phyloP scores from a whole-genome alignment of 2,888 invertebrate genomes.

The Drosophila eohydei region DNA sequence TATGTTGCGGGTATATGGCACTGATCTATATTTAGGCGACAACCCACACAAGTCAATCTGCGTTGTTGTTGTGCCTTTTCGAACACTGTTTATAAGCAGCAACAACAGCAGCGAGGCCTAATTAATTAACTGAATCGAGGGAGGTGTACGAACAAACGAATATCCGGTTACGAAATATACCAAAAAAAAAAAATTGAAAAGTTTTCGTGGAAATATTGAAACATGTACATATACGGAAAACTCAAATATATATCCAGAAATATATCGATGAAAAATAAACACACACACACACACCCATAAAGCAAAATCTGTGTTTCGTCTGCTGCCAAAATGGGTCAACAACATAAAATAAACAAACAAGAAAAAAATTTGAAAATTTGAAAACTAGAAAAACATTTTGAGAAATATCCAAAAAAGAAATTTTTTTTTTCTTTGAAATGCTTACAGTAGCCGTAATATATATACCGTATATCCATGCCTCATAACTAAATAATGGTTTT shows the following conservation, averaged over 20 bases:
- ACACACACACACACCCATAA: constrained; percentile 17
- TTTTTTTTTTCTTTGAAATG: neutral
- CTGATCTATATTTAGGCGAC: constrained; percentile 78
- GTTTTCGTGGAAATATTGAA: constrained; percentile 47
- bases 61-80: constrained; percentile 30
- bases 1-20: constrained; percentile 53
- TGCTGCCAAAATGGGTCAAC: constrained; percentile 65
- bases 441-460: neutral
- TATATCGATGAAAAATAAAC: constrained; percentile 22
- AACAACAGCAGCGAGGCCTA: constrained; percentile 44
- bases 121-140: constrained; percentile 63
- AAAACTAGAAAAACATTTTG: constrained; percentile 13
- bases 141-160: constrained; percentile 48
- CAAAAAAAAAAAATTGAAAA: constrained; percentile 22
- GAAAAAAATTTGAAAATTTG: constrained; percentile 8
- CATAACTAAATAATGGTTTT: constrained; percentile 14
- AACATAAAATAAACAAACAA: constrained; percentile 35
- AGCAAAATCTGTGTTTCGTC: constrained; percentile 13
- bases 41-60: constrained; percentile 76
- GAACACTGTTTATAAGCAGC: constrained; percentile 33
- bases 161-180: constrained; percentile 69
- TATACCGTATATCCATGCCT: neutral
- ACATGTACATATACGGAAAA: constrained; percentile 69
- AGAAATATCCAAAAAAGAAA: constrained; percentile 13
- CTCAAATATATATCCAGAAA: constrained; percentile 24